A percentile compares a stretch with the other conserved stretches of the same genome.
Conservation (phyloP, 1,140 invertebrate species). For the Ylistrum balloti region DNA sequence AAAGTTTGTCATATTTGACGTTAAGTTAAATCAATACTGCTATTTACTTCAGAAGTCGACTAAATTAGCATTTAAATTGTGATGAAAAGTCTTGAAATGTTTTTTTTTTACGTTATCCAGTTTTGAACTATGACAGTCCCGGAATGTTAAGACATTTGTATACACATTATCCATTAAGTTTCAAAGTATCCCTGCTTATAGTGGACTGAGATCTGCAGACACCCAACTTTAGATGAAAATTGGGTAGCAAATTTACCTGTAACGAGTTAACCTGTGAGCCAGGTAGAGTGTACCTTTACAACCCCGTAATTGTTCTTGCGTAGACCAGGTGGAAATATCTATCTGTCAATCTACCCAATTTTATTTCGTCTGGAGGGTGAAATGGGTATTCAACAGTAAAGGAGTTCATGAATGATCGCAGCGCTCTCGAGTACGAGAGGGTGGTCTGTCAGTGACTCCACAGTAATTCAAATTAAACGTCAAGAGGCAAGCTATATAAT, state of each 20-base stretch:
- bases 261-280: neutral
- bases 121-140: neutral
- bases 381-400: neutral
- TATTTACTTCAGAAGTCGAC: neutral
- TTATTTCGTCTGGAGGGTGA: constrained; percentile 12
- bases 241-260: neutral
- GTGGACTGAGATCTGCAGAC: neutral
- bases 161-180: neutral
- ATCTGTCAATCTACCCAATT: constrained; percentile 5
- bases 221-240: neutral
- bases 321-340: constrained; percentile 12
- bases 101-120: neutral
- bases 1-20: neutral
- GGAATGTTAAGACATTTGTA: neutral
- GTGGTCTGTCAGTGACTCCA: neutral
- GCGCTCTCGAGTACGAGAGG: neutral
- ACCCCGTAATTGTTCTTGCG: constrained; percentile 2
- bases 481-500: neutral
- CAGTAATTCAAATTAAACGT: neutral
- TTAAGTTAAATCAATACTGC: neutral
- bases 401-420: neutral
- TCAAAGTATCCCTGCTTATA: neutral
- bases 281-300: constrained; percentile 25
- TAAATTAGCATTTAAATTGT: neutral
- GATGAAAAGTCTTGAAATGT: neutral